These are phyloP conservation scores for Montipora sp. DNA, from an alignment of 64 coral and sea anemone genomes.

Conservation along the genomic window DNA sequence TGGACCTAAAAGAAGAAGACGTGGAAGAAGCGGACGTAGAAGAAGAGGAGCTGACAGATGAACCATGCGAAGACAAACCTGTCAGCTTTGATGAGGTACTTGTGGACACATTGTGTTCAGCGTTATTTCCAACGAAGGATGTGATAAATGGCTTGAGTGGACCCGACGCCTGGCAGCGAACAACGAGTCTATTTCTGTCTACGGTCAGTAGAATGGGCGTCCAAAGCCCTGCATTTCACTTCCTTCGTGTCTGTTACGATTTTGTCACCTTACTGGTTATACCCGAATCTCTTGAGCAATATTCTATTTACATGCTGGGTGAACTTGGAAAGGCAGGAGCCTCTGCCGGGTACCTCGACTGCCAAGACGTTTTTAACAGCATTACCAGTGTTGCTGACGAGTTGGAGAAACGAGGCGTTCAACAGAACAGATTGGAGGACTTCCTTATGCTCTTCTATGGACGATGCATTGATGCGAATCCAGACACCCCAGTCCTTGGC, in stretches of 20 bases:
- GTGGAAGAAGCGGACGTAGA: neutral
- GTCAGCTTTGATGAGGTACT: constrained; percentile 37
- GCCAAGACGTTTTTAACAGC: constrained; percentile 49
- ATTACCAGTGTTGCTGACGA: constrained; percentile 34
- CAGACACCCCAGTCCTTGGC: constrained; percentile 68
- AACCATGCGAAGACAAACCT: neutral
- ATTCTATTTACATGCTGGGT: constrained; percentile 74
- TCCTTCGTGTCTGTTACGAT: constrained; percentile 74
- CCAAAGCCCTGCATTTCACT: constrained; percentile 63
- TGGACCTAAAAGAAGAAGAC: too few species aligned
- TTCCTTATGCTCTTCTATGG: constrained; percentile 75
- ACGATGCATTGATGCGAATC: constrained; percentile 81
- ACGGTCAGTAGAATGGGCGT: constrained; percentile 49
- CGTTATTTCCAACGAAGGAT: constrained; percentile 62
- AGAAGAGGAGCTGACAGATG: neutral
- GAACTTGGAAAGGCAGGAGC: constrained; percentile 50
- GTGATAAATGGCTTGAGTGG: constrained; percentile 19
- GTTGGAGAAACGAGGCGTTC: constrained; percentile 33
- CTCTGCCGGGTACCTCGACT: constrained; percentile 56
- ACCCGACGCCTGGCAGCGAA: constrained; percentile 43
- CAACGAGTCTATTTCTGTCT: constrained; percentile 60
- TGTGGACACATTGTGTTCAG: constrained; percentile 51
- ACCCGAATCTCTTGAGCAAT: constrained; percentile 48
- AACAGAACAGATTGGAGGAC: constrained; percentile 60
- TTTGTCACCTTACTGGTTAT: constrained; percentile 70